phyloP scores from a whole-genome alignment of 2,797 vertebrate genomes.

The Labroides dimidiatus region DNA sequence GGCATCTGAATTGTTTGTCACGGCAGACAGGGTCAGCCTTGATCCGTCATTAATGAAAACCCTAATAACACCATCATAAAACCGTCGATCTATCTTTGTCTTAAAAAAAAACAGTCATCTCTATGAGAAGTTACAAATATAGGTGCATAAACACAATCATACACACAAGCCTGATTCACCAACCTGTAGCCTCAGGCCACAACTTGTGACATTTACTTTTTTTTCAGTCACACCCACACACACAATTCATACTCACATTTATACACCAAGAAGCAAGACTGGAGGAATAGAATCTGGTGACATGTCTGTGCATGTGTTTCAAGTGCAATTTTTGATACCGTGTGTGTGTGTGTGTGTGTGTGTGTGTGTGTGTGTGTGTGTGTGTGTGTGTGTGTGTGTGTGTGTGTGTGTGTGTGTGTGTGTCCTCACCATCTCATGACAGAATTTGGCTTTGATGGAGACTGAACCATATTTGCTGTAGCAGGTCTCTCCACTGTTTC shows the following conservation, averaged over 20 bases:
- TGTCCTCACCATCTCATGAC: slow-evolving; percentile 93
- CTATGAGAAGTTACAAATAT: neutral
- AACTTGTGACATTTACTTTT: slow-evolving; percentile 2
- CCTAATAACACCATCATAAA: too few relatives aligned
- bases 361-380: slow-evolving; percentile 3
- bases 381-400: neutral
- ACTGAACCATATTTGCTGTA: slow-evolving; percentile 94
- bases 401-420: slow-evolving; percentile 2
- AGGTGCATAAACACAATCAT: neutral
- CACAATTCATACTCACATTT: neutral
- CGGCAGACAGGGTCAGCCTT: too few relatives aligned
- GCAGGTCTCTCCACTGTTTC: slow-evolving; percentile 91
- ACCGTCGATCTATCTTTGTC: too few relatives aligned
- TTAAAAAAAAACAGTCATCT: neutral
- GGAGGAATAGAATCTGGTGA: neutral
- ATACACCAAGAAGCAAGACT: slow-evolving; percentile 6
- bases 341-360: slow-evolving; percentile 3
- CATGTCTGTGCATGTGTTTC: slow-evolving; percentile 16
- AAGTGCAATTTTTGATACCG: neutral
- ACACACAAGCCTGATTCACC: neutral
- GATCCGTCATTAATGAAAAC: too few relatives aligned
- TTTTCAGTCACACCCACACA: neutral
- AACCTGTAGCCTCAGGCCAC: slow-evolving; percentile 1
- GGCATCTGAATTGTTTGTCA: too few relatives aligned
- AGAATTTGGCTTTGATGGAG: slow-evolving; percentile 92